These are phyloP conservation scores for Vultur gryphus DNA, from an alignment of 2,797 vertebrate genomes.

Conservation along the genomic window DNA sequence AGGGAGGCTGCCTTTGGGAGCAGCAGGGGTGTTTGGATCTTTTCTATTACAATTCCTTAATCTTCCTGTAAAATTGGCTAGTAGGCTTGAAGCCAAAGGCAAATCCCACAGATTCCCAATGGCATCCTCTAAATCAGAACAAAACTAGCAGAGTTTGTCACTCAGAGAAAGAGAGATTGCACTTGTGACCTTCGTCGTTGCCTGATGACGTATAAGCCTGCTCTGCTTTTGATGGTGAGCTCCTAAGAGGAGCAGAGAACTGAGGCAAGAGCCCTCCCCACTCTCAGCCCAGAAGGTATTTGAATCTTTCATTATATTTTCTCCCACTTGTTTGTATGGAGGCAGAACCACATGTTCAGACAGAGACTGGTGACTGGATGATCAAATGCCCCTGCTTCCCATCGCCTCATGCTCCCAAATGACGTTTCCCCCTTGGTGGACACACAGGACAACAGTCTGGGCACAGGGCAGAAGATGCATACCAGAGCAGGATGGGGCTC, in stretches of 20 bases:
- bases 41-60: neutral
- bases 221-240: neutral
- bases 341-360: neutral
- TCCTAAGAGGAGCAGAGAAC: neutral
- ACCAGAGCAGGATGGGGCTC: neutral
- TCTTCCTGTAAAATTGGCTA: neutral
- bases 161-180: neutral
- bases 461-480: neutral
- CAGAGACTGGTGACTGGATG: neutral
- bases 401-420: neutral
- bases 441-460: neutral
- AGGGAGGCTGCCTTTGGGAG: neutral
- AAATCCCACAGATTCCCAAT: neutral
- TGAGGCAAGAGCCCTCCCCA: neutral
- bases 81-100: neutral
- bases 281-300: neutral
- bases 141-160: fast-evolving
- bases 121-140: neutral
- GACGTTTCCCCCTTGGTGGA: neutral
- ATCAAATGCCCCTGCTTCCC: neutral
- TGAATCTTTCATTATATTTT: neutral
- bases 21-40: neutral
- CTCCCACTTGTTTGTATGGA: neutral
- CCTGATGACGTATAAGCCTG: neutral
- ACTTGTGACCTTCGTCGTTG: neutral